These are phyloP conservation scores for Eupithecia centaureata DNA, from an alignment of 2,888 invertebrate species.

Conservation along the genomic window DNA sequence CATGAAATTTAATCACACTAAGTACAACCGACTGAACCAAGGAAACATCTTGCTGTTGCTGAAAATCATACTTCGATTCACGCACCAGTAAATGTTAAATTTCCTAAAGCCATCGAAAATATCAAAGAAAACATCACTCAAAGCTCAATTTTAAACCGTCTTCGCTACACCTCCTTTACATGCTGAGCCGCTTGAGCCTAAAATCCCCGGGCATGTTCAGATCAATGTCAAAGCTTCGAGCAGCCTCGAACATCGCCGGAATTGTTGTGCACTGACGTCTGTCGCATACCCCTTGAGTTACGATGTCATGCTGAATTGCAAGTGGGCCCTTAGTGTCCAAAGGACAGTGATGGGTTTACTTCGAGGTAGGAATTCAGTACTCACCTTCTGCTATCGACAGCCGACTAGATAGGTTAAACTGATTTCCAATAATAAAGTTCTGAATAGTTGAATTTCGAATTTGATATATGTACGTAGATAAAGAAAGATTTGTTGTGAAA, in stretches of 20 bases:
- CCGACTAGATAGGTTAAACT: neutral
- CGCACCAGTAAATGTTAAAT: neutral
- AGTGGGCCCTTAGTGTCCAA: neutral
- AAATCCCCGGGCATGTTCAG: conserved; percentile 35
- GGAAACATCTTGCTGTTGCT: neutral
- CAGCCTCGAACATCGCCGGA: conserved; percentile 39
- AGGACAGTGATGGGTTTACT: conserved; percentile 19
- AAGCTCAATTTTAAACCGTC: conserved; percentile 22
- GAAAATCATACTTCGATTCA: neutral
- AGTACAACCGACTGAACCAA: neutral
- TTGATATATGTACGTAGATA: neutral
- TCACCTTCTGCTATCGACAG: neutral
- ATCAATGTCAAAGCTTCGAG: conserved; percentile 45
- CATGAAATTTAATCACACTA: too few species aligned
- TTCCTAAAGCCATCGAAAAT: neutral
- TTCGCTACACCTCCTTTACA: conserved; percentile 28
- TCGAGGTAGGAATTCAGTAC: neutral
- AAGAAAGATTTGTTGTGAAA: neutral
- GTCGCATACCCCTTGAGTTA: conserved; percentile 52
- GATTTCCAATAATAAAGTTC: neutral
- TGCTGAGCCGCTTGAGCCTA: conserved; percentile 29
- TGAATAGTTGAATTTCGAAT: neutral
- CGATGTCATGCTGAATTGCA: conserved; percentile 53
- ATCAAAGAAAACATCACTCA: neutral
- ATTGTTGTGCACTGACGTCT: conserved; percentile 42